Base-by-base conservation (phyloP, 2,888 invertebrate species). In the Heliconius cydno region DNA sequence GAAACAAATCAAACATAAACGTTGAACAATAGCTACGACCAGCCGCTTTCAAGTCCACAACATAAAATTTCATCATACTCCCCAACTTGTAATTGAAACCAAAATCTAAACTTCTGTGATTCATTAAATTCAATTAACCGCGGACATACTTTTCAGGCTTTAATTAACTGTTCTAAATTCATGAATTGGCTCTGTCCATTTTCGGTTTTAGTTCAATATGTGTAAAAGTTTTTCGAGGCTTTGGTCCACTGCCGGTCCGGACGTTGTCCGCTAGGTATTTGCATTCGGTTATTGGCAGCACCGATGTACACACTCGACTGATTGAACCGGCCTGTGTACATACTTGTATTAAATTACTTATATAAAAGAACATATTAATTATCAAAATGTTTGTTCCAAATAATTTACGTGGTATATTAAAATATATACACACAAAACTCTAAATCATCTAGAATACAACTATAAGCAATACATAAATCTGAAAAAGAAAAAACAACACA, bases 211-310 rank as follows among this genome's bases (percentile, higher is more conserved):
- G 85, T 84, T 84, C 85, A 86, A 87, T 86, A 87, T 85, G 86
- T 85, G 84, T 86, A 85, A 86, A 87, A 88, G 88, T 87, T 88
- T 87, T 88, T 87, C 85, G 84, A 82, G 82, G 84, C 82, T 81
- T 82, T 81, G 78, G 82, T 84, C 52, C 79, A 79, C 83, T 82
- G 84, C 76, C 82, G 86, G 82, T 85, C 83, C 84, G 85, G 86
- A 86, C 86, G 86, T 79, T 88, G 89, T 90, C 86, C 88, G 85
- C 86, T 90, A 87, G 86, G 87, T 93, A 93, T 94, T 94, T 94
- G 92, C 93, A 92, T 92, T 92, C 89, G 88, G 92, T 92, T 94
- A 94, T 94, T 92, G 92, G 91, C 90, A 89, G 89, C 89, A 86
- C 86, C 88, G 87, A 88, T 91, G 92, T 92, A 92, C 91, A 93